Conservation (phyloP, 2,888 invertebrate species). For the Strigamia crassipes region DNA sequence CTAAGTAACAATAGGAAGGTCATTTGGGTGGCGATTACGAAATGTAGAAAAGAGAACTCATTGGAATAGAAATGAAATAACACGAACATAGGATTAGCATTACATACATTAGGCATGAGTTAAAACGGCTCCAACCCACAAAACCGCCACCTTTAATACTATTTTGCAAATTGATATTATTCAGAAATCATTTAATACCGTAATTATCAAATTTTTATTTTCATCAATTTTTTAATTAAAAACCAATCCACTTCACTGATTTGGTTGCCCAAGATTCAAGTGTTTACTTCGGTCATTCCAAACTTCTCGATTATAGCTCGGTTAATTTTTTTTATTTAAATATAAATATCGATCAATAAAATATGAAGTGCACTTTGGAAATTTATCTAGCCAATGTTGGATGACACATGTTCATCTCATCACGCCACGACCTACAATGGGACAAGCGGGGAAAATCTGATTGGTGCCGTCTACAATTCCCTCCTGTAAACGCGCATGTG, state of each 20-base stretch:
- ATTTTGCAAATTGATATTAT: background rate
- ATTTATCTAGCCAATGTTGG: background rate
- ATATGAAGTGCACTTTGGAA: background rate
- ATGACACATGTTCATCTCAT: conserved; percentile 20
- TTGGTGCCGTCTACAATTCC: background rate
- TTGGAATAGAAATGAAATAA: conserved; percentile 26
- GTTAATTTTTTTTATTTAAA: too few relatives aligned
- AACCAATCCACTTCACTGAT: background rate
- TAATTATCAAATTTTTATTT: too few relatives aligned
- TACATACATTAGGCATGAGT: conserved; percentile 16
- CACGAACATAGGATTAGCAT: conserved; percentile 20
- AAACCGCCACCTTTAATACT: background rate
- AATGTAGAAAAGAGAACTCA: conserved; percentile 30
- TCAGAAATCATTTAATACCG: background rate
- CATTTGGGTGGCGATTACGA: conserved; percentile 30
- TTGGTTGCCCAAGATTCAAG: background rate
- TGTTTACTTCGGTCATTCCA: background rate
- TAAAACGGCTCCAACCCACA: background rate
- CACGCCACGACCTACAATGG: background rate
- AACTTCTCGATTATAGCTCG: background rate
- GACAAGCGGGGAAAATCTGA: background rate
- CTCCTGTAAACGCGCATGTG: background rate
- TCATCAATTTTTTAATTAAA: background rate
- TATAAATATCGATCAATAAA: background rate
- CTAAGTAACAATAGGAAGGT: conserved; percentile 17